phyloP scores from a whole-genome alignment of 1,140 invertebrate species.

The Pseudomyrmex sp. region DNA sequence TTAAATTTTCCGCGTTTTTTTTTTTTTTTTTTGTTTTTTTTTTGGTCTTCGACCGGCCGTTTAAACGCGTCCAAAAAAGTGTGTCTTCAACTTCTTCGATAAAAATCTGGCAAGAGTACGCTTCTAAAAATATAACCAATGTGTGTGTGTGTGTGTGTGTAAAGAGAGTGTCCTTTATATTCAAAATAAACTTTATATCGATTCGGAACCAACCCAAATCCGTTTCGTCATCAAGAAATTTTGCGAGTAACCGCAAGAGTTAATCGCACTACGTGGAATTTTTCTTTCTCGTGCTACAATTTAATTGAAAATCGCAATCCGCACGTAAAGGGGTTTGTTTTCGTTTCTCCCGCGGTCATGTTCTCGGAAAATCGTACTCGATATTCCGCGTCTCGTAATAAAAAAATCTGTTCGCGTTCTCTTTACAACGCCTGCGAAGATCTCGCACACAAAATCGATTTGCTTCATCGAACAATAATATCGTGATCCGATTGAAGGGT shows the following conservation, averaged over 20 bases:
- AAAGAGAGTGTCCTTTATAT: conserved; percentile 40
- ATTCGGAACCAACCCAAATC: conserved; percentile 52
- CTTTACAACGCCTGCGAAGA: conserved; percentile 3
- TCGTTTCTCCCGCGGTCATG: conserved; percentile 2
- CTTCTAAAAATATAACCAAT: conserved; percentile 62
- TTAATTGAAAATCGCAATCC: conserved; percentile 48
- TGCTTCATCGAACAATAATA: conserved; percentile 47
- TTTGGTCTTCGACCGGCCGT: conserved; percentile 27
- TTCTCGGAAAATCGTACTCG: conserved; percentile 6
- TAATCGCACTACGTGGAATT: conserved; percentile 8
- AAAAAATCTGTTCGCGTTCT: conserved; percentile 1
- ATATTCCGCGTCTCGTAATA: conserved; percentile 9
- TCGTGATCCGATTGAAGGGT: conserved; percentile 1
- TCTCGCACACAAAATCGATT: conserved; percentile 17
- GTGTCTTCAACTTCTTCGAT: conserved; percentile 19
- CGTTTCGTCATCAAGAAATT: conserved; percentile 52
- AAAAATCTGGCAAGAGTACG: conserved; percentile 57
- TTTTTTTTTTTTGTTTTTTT: conserved; percentile 3
- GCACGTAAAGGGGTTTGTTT: conserved; percentile 4
- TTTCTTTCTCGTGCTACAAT: conserved; percentile 30
- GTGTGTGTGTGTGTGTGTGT: neutral
- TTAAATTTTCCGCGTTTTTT: neutral
- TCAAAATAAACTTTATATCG: conserved; percentile 63
- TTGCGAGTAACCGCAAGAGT: neutral
- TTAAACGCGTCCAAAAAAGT: conserved; percentile 7